A percentile compares a stretch with the other conserved stretches of the same genome.
phyloP scores from a whole-genome alignment of 2,797 vertebrate species.

The Tangara arthus region DNA sequence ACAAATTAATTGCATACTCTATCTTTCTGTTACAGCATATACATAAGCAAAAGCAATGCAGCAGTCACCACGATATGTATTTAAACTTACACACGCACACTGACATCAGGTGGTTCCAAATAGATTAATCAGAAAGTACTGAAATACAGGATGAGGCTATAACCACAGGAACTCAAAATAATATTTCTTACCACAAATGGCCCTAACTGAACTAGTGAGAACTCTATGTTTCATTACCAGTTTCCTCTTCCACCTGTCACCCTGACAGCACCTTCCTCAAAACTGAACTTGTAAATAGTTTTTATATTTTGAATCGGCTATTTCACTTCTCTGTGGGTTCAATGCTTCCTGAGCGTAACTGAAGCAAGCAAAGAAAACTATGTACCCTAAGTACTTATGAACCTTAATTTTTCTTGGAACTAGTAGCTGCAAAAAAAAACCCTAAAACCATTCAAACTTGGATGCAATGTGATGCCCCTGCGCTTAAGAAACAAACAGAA shows the following conservation, averaged over 20 bases:
- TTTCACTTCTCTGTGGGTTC: background rate
- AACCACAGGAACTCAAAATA: background rate
- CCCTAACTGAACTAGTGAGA: background rate
- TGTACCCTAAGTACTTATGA: background rate
- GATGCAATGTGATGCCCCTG: background rate
- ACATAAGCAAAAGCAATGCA: background rate
- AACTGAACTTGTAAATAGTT: background rate
- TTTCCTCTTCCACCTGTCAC: background rate
- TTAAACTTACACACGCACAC: background rate
- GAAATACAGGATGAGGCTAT: background rate
- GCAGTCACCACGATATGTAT: background rate
- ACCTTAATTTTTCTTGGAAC: background rate
- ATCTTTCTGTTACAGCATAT: background rate
- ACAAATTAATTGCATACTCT: background rate
- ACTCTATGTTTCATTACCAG: background rate
- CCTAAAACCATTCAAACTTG: background rate
- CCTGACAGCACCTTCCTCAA: background rate
- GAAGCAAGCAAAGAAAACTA: background rate
- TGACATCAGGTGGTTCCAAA: background rate
- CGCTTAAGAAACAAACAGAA: background rate
- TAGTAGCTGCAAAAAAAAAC: background rate
- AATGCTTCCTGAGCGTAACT: background rate
- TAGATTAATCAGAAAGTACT: background rate
- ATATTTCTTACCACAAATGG: background rate
- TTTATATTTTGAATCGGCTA: background rate